phyloP scores from a whole-genome alignment of 2,888 invertebrate genomes.

The Sesia apiformis region DNA sequence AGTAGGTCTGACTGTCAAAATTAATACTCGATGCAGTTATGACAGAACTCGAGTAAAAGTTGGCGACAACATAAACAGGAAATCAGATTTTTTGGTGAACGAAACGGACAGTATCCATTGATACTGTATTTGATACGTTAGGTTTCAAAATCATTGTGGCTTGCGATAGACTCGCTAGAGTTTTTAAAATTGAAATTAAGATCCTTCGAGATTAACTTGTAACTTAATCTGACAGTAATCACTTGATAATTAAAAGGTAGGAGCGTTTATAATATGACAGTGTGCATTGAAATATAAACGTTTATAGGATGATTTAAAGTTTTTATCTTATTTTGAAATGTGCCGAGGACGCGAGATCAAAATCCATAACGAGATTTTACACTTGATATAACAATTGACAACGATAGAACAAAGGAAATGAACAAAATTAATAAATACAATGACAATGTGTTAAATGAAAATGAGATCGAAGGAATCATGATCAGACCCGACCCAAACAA shows the following conservation, averaged over 20 bases:
- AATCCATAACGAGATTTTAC: too few species aligned
- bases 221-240: not conserved
- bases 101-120: not conserved
- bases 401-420: too few species aligned
- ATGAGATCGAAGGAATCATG: too few species aligned
- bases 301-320: not conserved
- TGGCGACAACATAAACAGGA: constrained; percentile 2
- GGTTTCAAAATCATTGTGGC: not conserved
- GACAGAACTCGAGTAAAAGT: constrained; percentile 11
- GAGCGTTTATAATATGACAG: not conserved
- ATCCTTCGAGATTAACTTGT: not conserved
- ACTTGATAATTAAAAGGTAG: not conserved
- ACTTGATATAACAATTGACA: too few species aligned
- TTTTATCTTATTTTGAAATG: not conserved
- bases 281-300: not conserved
- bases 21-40: constrained; percentile 12
- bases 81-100: constrained; percentile 1
- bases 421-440: too few species aligned
- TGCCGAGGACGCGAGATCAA: not conserved
- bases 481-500: too few species aligned
- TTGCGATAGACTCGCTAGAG: not conserved
- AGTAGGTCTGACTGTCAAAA: constrained; percentile 15
- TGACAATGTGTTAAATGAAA: too few species aligned
- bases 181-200: not conserved
- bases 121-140: not conserved